Evolutionary conservation across 2,113 vertebrate species (phyloP), one percentile per base, ranked within the genome.

Genomic region (Oplegnathus fasciatus): DNA sequence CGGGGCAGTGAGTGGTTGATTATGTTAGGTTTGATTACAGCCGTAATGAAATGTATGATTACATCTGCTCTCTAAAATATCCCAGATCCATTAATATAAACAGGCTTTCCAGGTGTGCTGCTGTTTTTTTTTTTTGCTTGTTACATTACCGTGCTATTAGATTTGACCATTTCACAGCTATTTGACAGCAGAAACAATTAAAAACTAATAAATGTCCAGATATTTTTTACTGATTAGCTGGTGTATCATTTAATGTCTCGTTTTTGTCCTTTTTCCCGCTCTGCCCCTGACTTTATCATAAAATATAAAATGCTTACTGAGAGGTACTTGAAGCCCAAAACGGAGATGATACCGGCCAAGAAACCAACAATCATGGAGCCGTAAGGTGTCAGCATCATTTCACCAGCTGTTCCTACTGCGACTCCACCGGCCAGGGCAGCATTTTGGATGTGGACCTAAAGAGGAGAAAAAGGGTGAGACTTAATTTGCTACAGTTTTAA

Each of bases 371-470:
- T 94, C 94, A 99, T 96, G 26, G 98, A 97, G 55, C 98, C 98
- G 0, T 95, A 97, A 0, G 98, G 97, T 0, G 97, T 98, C 84
- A 97, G 87, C 96, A 98, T 96, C 98, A 99, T 99, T 88, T 99
- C 98, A 2, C 95, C 97, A 0, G 97, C 94, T 1, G 97, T 99
- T 14, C 98, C 98, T 40, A 96, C 96, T 4, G 97, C 85, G 0
- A 98, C 98, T 0, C 92, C 94, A 0, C 96, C 96, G 0, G 98
- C 98, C 93, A 99, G 83, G 0, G 96, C 95, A 1, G 98, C 97
- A 0, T 99, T 98, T 83, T 99, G 98, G 81, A 99, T 91, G 90
- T 98, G 98, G 15, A 97, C 97, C 98, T 68, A 15, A 28, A 46
- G 42, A 20, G 26, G 9, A 2, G 0, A 1, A 46, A 18, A n/a